phyloP scores from a whole-genome alignment of 2,797 vertebrate genomes.

The Pseudochaenichthys georgianus region DNA sequence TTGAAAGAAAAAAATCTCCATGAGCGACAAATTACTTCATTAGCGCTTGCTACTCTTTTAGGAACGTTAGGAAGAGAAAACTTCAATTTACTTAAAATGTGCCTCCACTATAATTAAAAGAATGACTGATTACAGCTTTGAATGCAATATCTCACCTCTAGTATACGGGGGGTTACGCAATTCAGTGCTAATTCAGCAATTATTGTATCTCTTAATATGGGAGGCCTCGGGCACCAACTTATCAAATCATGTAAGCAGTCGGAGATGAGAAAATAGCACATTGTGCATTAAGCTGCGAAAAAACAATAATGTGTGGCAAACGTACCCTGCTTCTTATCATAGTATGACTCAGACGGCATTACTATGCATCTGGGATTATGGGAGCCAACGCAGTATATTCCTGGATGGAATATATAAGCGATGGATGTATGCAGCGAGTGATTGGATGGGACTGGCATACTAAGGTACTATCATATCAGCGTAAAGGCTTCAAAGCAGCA shows the following conservation, averaged over 20 bases:
- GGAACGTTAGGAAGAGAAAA: neutral
- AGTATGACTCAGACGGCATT: conserved; percentile 41
- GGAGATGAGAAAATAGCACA: conserved; percentile 15
- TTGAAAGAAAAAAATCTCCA: conserved; percentile 8
- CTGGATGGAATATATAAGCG: conserved; percentile 31
- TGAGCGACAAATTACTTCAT: conserved; percentile 30
- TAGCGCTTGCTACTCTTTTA: conserved; percentile 11
- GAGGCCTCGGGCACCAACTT: conserved; percentile 15
- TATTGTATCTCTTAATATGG: conserved; percentile 6
- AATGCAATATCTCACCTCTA: conserved; percentile 13
- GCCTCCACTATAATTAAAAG: conserved; percentile 17
- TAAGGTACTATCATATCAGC: conserved; percentile 37
- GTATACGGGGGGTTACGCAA: conserved; percentile 11
- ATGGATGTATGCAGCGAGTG: conserved; percentile 22
- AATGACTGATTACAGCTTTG: conserved; percentile 31
- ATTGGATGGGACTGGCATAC: conserved; percentile 41
- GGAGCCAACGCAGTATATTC: conserved; percentile 27
- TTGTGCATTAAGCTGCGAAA: conserved; percentile 19
- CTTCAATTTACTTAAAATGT: conserved; percentile 23
- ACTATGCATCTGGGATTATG: conserved; percentile 28
- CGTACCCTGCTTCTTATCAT: conserved; percentile 8
- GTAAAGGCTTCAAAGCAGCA: conserved; percentile 51
- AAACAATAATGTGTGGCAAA: neutral
- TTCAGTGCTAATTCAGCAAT: conserved; percentile 28
- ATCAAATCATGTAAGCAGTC: conserved; percentile 10